phyloP scores from a whole-genome alignment of 2,888 invertebrate genomes.

The Calameuta idolon region DNA sequence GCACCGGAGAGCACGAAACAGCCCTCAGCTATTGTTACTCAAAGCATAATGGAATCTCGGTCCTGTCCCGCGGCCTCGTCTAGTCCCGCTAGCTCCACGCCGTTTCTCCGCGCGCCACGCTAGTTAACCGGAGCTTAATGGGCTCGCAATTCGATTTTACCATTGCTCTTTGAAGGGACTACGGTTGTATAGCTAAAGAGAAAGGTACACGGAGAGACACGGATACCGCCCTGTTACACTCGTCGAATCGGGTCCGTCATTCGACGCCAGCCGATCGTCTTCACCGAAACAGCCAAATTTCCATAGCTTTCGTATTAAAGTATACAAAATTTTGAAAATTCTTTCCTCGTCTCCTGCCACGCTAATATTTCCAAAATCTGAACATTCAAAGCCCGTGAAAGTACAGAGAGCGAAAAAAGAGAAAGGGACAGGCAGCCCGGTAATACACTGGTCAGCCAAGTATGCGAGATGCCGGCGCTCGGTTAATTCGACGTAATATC shows the following conservation, averaged over 20 bases:
- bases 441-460: conserved; percentile 2
- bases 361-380: background rate
- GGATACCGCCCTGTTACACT: background rate
- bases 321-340: background rate
- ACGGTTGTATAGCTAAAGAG: background rate
- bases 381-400: background rate
- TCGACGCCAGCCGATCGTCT: conserved; percentile 59
- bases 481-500: conserved; percentile 63
- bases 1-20: conserved; percentile 55
- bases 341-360: background rate
- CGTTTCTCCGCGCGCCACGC: conserved; percentile 43
- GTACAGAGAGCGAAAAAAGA: background rate
- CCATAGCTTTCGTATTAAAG: background rate
- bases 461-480: conserved; percentile 10
- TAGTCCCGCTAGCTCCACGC: conserved; percentile 22
- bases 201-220: background rate
- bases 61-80: conserved; percentile 36
- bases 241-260: conserved; percentile 33
- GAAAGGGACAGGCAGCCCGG: background rate
- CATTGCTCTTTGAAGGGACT: conserved; percentile 52
- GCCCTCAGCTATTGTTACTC: conserved; percentile 67
- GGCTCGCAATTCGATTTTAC: conserved; percentile 67
- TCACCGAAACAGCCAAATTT: background rate
- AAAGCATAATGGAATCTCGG: conserved; percentile 67
- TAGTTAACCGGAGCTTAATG: conserved; percentile 65